Percentiles rank a stretch among this genome's conserved stretches.
These are phyloP conservation scores for Nothobranchius kuhntae DNA, from an alignment of 2,113 vertebrate genomes.

Conservation along the genomic window DNA sequence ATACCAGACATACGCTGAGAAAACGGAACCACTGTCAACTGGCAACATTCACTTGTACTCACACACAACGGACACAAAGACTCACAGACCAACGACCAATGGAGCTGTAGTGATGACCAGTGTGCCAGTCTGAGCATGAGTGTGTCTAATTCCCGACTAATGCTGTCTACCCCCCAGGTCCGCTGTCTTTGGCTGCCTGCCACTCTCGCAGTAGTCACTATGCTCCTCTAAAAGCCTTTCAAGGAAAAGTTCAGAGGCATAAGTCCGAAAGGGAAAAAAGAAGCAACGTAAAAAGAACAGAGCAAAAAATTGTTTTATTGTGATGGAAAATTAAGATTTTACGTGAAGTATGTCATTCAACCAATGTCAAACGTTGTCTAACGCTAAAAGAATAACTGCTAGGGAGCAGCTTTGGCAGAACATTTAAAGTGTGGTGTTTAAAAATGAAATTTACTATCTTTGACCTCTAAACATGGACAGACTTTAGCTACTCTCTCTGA, in stretches of 20 bases:
- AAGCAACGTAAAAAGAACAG: constrained; percentile 14
- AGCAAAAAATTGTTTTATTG: constrained; percentile 11
- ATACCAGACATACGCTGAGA: neutral
- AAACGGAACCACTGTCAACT: constrained; percentile 38
- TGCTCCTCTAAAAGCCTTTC: constrained; percentile 71
- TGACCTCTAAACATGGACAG: constrained; percentile 36
- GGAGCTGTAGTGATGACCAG: constrained; percentile 60
- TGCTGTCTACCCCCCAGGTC: constrained; percentile 73
- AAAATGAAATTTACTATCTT: constrained; percentile 15
- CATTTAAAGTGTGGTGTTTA: no score
- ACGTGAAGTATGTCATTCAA: constrained; percentile 12
- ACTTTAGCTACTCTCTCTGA: neutral
- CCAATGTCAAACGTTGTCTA: neutral
- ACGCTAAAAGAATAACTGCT: neutral
- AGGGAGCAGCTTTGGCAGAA: no score
- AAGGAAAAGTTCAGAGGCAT: constrained; percentile 48
- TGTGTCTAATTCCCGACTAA: constrained; percentile 66
- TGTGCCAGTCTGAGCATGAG: constrained; percentile 75
- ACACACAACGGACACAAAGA: neutral
- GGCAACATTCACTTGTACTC: constrained; percentile 30
- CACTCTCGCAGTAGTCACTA: constrained; percentile 67
- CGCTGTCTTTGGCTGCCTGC: constrained; percentile 77
- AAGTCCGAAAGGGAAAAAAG: constrained; percentile 56
- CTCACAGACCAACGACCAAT: constrained; percentile 32
- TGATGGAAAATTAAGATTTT: constrained; percentile 9